phyloP scores from a whole-genome alignment of 2,888 invertebrate species.

The Nycteola revayana region DNA sequence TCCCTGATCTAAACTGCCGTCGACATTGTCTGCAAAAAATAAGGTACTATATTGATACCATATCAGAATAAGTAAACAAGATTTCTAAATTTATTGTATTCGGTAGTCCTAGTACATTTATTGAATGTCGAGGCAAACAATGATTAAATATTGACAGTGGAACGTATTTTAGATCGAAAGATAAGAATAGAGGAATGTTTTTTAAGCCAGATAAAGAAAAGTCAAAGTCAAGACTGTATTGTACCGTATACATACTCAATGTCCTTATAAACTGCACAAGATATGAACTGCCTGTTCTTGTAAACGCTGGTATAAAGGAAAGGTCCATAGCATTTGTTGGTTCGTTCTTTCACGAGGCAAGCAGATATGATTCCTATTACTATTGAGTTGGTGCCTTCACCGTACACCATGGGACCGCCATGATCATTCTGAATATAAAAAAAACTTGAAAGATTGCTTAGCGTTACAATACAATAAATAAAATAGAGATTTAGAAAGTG shows the following conservation, averaged over 20 bases:
- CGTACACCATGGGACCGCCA: slow-evolving; percentile 64
- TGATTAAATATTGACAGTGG: too few species aligned
- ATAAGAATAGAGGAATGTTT: too few species aligned
- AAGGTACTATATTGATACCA: too few species aligned
- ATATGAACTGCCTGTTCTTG: slow-evolving; percentile 66
- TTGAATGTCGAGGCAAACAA: too few species aligned
- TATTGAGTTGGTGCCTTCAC: slow-evolving; percentile 52
- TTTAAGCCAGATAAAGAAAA: too few species aligned
- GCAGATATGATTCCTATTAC: slow-evolving; percentile 69
- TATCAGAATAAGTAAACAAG: too few species aligned
- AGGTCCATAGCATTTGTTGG: slow-evolving; percentile 68
- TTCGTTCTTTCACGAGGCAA: slow-evolving; percentile 62
- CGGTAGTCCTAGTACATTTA: too few species aligned
- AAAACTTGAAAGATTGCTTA: neutral
- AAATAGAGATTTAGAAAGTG: too few species aligned
- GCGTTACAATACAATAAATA: too few species aligned
- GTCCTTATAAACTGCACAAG: slow-evolving; percentile 66
- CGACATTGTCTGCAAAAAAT: slow-evolving; percentile 56
- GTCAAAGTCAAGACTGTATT: too few species aligned
- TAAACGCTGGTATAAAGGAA: slow-evolving; percentile 69
- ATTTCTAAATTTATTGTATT: too few species aligned
- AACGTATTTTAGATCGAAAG: too few species aligned
- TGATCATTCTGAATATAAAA: slow-evolving; percentile 58
- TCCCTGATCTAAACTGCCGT: slow-evolving; percentile 64
- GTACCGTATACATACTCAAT: slow-evolving; percentile 61